Evolutionary conservation across 2,113 vertebrate species (phyloP).

Genomic region (Cavia aperea): DNA sequence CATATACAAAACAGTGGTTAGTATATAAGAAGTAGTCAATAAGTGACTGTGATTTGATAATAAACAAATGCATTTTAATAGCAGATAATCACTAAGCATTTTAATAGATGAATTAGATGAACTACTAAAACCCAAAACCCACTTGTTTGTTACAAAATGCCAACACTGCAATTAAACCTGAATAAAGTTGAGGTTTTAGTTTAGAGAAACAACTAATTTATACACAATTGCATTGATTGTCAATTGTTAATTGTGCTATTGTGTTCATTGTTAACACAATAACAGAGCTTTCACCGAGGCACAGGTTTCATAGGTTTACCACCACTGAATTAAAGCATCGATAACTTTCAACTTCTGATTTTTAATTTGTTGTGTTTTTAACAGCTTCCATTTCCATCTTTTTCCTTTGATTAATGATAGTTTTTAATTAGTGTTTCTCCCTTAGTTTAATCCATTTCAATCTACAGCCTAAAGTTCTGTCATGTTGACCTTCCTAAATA

Average conservation of each 20-base stretch:
- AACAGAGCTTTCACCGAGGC: background rate
- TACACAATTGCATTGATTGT: too few relatives aligned
- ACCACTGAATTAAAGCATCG: background rate
- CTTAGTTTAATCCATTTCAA: background rate
- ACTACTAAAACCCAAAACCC: background rate
- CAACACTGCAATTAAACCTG: background rate
- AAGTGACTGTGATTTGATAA: background rate
- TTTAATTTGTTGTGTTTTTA: background rate
- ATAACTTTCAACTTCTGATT: constrained; percentile 14
- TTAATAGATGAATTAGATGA: background rate
- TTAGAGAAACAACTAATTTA: background rate
- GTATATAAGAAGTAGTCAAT: background rate
- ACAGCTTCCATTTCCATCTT: background rate
- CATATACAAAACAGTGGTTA: too few relatives aligned
- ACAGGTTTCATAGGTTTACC: background rate
- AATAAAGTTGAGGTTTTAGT: background rate
- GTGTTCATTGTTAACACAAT: too few relatives aligned
- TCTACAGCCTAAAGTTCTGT: background rate
- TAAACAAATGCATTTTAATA: background rate
- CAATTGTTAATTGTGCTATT: too few relatives aligned
- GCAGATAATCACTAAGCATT: background rate
- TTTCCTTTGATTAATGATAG: background rate
- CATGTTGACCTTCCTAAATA: background rate
- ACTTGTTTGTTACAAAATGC: background rate
- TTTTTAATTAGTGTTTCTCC: background rate